phyloP scores from a whole-genome alignment of 2,113 vertebrate species.

The Nycticorax nycticorax region DNA sequence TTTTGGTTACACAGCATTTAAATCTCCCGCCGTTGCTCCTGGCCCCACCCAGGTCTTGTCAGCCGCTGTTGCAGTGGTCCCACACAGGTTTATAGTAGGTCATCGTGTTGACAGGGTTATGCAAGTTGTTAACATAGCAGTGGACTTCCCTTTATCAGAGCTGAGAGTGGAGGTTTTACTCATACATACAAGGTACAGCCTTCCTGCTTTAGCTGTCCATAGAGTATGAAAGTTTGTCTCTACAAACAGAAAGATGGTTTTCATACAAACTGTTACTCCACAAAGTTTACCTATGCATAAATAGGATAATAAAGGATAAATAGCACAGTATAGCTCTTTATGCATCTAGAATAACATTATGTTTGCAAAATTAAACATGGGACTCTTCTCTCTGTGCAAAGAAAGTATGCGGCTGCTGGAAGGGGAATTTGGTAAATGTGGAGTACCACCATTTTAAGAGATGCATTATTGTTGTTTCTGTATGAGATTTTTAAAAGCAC shows the following conservation, averaged over 20 bases:
- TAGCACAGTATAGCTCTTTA: background rate
- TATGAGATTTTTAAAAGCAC: background rate
- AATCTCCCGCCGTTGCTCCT: too few relatives aligned
- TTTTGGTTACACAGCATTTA: too few relatives aligned
- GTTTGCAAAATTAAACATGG: background rate
- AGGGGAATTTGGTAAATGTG: background rate
- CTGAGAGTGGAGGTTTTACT: background rate
- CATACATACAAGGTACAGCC: background rate
- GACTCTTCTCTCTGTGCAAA: background rate
- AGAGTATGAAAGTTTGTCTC: background rate
- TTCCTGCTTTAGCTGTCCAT: background rate
- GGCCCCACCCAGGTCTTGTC: too few relatives aligned
- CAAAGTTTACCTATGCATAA: background rate
- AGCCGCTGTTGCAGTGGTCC: too few relatives aligned
- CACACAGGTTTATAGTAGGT: background rate
- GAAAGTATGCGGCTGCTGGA: background rate
- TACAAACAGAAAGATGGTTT: background rate
- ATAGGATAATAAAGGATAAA: background rate
- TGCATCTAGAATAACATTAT: background rate
- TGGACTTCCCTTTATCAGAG: background rate
- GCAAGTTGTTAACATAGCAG: background rate
- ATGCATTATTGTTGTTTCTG: background rate
- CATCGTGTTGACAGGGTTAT: background rate
- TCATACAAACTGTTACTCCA: background rate
- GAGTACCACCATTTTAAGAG: background rate